A percentile compares a stretch with the other conserved stretches of the same genome.
phyloP scores from a whole-genome alignment of 2,888 invertebrate species.

The Drosophila incognita region DNA sequence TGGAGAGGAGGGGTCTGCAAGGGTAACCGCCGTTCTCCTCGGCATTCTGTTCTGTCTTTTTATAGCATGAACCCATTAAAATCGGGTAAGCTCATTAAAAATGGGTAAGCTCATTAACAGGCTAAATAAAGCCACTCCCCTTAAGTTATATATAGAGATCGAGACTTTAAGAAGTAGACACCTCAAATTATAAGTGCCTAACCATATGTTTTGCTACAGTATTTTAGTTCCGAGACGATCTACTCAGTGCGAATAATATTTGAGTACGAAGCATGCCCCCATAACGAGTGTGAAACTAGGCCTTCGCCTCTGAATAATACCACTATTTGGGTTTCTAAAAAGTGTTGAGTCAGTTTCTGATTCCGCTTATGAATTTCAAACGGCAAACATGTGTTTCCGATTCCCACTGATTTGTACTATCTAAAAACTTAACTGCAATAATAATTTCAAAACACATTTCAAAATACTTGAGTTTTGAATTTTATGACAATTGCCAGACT shows the following conservation, averaged over 20 bases:
- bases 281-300: neutral
- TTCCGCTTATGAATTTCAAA: neutral
- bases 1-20: neutral
- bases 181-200: neutral
- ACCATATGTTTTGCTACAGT: neutral
- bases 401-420: neutral
- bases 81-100: neutral
- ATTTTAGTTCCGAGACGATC: neutral
- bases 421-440: neutral
- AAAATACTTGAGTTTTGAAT: neutral
- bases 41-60: too few relatives aligned
- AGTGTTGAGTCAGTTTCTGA: neutral
- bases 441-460: neutral
- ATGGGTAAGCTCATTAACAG: neutral
- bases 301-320: neutral
- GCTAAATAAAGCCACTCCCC: neutral
- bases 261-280: neutral
- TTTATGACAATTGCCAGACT: neutral
- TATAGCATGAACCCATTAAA: neutral
- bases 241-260: neutral
- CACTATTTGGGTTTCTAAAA: neutral
- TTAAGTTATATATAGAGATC: neutral
- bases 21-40: neutral
- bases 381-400: neutral
- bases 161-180: neutral